Percentiles rank a stretch among this genome's conserved stretches.
Conservation (phyloP, 1,140 invertebrate genomes). For the Scaptomyza montana region DNA sequence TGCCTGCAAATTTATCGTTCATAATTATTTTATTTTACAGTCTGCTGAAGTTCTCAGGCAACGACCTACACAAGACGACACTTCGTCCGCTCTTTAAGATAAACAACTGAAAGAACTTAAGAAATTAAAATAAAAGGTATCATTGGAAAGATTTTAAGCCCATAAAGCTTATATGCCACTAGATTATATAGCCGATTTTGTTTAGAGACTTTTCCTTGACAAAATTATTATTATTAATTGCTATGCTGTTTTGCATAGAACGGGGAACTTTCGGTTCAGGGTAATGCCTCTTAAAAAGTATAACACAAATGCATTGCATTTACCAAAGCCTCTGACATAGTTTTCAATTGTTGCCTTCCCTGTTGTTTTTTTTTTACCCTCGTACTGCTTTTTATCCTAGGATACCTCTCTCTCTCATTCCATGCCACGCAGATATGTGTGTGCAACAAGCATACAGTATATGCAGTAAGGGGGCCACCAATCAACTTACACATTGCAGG, state of each 20-base stretch:
- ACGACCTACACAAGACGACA: constrained; percentile 52
- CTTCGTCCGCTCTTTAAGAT: constrained; percentile 20
- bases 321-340: constrained; percentile 59
- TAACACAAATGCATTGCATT: constrained; percentile 69
- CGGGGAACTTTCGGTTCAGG: constrained; percentile 32
- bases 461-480: constrained; percentile 33
- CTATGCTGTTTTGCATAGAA: constrained; percentile 3
- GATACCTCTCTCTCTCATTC: not conserved
- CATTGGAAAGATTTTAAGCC: too few species aligned
- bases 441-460: constrained; percentile 14
- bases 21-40: constrained; percentile 82
- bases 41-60: constrained; percentile 77
- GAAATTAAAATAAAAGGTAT: too few species aligned
- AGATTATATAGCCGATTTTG: too few species aligned
- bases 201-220: too few species aligned
- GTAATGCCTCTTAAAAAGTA: constrained; percentile 72
- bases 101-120: constrained; percentile 5
- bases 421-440: constrained; percentile 7
- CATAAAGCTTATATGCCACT: too few species aligned
- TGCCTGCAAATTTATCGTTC: constrained; percentile 72
- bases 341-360: constrained; percentile 50
- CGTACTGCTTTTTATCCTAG: not conserved
- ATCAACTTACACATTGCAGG: constrained; percentile 58
- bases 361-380: constrained; percentile 31
- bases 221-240: too few species aligned